A percentile compares a stretch with the other conserved stretches of the same genome.
Conservation (phyloP, 2,888 invertebrate genomes). For the Idaea dimidiata region DNA sequence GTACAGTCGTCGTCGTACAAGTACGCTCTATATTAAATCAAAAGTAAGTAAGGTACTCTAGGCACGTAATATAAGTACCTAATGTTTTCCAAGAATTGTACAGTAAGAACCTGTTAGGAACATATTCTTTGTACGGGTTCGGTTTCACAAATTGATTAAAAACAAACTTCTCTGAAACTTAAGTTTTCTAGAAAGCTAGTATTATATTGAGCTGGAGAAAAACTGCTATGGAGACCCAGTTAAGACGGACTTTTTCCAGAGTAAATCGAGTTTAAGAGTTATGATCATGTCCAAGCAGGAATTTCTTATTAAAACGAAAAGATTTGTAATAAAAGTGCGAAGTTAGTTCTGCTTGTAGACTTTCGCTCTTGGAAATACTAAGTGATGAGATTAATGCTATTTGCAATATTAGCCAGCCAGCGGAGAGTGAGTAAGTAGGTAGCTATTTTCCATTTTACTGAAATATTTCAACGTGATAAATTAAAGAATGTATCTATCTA, state of each 20-base stretch:
- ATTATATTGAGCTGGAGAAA: constrained; percentile 17
- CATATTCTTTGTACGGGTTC: background rate
- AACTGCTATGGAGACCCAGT: constrained; percentile 16
- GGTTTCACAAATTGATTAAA: background rate
- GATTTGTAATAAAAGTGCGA: constrained; percentile 32
- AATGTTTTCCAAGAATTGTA: no score
- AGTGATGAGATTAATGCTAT: constrained; percentile 23
- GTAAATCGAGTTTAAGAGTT: constrained; percentile 34
- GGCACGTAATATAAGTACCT: background rate
- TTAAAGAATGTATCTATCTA: no score
- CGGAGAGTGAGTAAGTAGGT: background rate
- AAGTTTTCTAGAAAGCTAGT: background rate
- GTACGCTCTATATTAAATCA: background rate
- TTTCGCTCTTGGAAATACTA: constrained; percentile 20
- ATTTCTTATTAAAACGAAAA: constrained; percentile 33
- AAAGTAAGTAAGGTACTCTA: no score
- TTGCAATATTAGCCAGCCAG: constrained; percentile 13
- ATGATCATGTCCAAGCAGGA: constrained; percentile 29
- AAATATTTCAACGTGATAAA: background rate
- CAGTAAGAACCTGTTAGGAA: no score
- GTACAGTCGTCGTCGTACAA: no score
- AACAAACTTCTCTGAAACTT: background rate
- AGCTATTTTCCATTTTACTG: background rate
- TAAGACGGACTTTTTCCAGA: constrained; percentile 26
- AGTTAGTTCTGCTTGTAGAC: constrained; percentile 26